Conservation (phyloP, 2,888 invertebrate species). For the Formica aserva region DNA sequence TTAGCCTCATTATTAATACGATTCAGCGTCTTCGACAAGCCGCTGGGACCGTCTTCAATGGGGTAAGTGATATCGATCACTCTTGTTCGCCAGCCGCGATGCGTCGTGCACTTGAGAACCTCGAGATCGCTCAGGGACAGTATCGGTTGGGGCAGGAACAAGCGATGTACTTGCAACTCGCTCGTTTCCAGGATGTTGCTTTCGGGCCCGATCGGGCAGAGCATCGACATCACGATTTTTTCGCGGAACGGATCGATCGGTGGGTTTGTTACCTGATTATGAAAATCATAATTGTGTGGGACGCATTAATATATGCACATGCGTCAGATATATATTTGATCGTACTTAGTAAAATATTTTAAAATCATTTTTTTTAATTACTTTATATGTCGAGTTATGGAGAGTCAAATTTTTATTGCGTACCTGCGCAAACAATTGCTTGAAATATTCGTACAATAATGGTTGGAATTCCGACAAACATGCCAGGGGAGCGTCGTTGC, state of each 20-base stretch:
- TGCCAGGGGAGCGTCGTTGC: conserved; percentile 99
- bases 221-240: conserved; percentile 99
- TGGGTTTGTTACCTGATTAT: conserved; percentile 95
- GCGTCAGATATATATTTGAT: background rate
- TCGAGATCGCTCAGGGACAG: conserved; percentile 96
- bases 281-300: background rate
- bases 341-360: background rate
- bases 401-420: conserved; percentile 14
- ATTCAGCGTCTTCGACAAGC: conserved; percentile 93
- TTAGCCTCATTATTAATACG: conserved; percentile 93
- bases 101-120: conserved; percentile 93
- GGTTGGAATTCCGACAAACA: conserved; percentile 98
- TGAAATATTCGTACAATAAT: conserved; percentile 98
- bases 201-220: conserved; percentile 98
- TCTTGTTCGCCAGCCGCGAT: conserved; percentile 95
- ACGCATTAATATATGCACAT: background rate
- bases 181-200: conserved; percentile 97
- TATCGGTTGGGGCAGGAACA: conserved; percentile 97
- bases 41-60: conserved; percentile 90
- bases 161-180: conserved; percentile 94
- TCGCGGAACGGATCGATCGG: conserved; percentile 99
- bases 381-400: background rate
- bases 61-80: conserved; percentile 96
- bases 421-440: conserved; percentile 99
- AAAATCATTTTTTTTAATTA: conserved; percentile 7